Evolutionary conservation across 2,797 vertebrate species (phyloP), one percentile per base, ranked within the genome.

Genomic region (Lophius americanus): DNA sequence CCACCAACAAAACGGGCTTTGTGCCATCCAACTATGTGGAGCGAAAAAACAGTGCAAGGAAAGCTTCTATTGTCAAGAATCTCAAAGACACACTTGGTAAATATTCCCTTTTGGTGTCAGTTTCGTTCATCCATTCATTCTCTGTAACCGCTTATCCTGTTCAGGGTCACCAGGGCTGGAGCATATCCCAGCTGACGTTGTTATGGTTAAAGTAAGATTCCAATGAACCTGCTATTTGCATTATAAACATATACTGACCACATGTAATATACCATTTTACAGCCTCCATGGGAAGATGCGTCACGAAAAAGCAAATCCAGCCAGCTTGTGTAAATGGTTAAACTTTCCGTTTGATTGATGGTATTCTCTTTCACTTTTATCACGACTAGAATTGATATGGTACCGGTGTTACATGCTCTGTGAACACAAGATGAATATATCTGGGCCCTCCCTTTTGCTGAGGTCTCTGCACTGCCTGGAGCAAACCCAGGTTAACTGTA

Each of bases 1-100:
- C 95, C 67, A 94, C 94, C 85, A 96, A 97, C 93, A 96, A 95
- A 92, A 97, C 96, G 0, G 96, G 96, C 85, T 97, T 96, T 63
- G 96, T 97, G 82, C 96, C 96, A 46, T 97, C 96, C 63, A 97
- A 97, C 90, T 97, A 97, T 11, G 96, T 97, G 70, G 96, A 97
- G 87, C 92, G 96, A 70, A 97, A 97, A 89, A 97, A 96, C 92
- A 96, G 95, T 7, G 95, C 95, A 70, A 94, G 95, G 64, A 97
- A 97, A 88, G 95, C 94, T 39, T 96, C 96, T 36, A 96, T 97
- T 69, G 96, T 97, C 71, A 96, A 96, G 91, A 97, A 96, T 74
- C 91, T 97, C 60, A 97, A 97, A 91, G 96, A 97, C 87, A 96
- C 95, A 7, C 93, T 97, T 49, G 96, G 96, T 96, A 92, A 93